Conservation (phyloP, 2,888 invertebrate species). For the Sceliomorpha sp. region DNA sequence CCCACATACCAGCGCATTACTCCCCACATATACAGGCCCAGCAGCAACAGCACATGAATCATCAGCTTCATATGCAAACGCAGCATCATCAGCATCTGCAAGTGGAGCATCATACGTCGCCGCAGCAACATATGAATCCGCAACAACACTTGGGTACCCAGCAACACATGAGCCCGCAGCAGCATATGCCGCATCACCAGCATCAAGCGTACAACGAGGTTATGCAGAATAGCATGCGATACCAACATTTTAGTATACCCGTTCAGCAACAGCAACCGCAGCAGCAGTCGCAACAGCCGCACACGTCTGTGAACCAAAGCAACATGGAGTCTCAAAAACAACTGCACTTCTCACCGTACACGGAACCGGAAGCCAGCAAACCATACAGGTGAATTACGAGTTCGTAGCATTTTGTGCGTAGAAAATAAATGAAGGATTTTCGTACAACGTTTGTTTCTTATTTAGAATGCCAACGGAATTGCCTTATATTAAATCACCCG, state of each 20-base stretch:
- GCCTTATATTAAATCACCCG: constrained; percentile 76
- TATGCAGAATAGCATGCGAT: constrained; percentile 46
- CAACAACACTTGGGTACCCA: constrained; percentile 38
- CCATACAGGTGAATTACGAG: constrained; percentile 25
- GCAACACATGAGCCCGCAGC: constrained; percentile 78
- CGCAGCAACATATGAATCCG: constrained; percentile 25
- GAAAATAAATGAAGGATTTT: no score
- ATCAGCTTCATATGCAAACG: constrained; percentile 78
- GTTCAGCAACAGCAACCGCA: constrained; percentile 56
- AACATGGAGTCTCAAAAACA: constrained; percentile 62
- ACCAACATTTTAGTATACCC: constrained; percentile 47
- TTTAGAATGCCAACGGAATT: constrained; percentile 75
- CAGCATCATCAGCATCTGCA: constrained; percentile 60
- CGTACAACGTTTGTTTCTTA: no score
- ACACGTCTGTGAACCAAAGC: constrained; percentile 51
- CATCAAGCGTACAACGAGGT: constrained; percentile 73
- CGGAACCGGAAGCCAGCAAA: constrained; percentile 61
- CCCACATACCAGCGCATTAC: constrained; percentile 80
- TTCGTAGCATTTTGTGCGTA: no score
- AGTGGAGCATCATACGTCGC: constrained; percentile 49
- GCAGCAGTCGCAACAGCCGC: constrained; percentile 64
- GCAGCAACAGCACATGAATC: constrained; percentile 39
- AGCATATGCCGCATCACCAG: constrained; percentile 80
- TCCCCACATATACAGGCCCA: constrained; percentile 42
- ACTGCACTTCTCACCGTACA: constrained; percentile 67